phyloP scores from a whole-genome alignment of 1,140 invertebrate species.

The Zaprionus capensis region DNA sequence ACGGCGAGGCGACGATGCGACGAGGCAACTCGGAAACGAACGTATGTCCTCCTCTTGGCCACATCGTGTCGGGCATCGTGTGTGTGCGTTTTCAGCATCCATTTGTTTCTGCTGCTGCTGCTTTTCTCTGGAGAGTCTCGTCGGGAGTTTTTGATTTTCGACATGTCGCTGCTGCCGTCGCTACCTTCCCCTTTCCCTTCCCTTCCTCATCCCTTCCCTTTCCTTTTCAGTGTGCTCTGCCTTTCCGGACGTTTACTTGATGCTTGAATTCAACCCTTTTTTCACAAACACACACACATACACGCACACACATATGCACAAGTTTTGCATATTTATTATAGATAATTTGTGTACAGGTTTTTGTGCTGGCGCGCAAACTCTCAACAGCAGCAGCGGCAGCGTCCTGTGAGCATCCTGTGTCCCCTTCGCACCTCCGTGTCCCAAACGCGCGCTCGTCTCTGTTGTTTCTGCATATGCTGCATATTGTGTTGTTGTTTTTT shows the following conservation, averaged over 20 bases:
- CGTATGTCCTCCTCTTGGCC: slow-evolving; percentile 14
- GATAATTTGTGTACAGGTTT: slow-evolving; percentile 82
- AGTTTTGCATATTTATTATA: slow-evolving; percentile 83
- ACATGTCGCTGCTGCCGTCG: slow-evolving; percentile 58
- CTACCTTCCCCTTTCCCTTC: not conserved
- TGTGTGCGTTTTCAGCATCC: slow-evolving; percentile 67
- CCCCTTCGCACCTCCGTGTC: slow-evolving; percentile 13
- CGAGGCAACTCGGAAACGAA: slow-evolving; percentile 10
- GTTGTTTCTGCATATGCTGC: slow-evolving; percentile 57
- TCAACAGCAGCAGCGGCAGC: slow-evolving; percentile 52
- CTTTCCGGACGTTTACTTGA: slow-evolving; percentile 28
- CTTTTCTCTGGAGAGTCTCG: slow-evolving; percentile 71
- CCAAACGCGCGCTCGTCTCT: slow-evolving; percentile 25
- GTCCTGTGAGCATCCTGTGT: slow-evolving; percentile 48
- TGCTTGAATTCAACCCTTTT: slow-evolving; percentile 72
- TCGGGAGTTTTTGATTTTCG: slow-evolving; percentile 79
- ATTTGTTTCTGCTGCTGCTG: slow-evolving; percentile 62
- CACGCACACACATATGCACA: slow-evolving; percentile 25
- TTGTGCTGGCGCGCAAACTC: slow-evolving; percentile 79
- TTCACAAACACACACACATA: slow-evolving; percentile 30
- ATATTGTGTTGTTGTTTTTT: slow-evolving; percentile 37
- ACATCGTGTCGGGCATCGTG: slow-evolving; percentile 38
- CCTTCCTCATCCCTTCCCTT: not conserved
- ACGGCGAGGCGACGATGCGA: slow-evolving; percentile 32
- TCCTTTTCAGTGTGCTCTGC: slow-evolving; percentile 16